These are phyloP conservation scores for Austrolebias charrua DNA, from an alignment of 2,797 vertebrate genomes.

Conservation along the genomic window DNA sequence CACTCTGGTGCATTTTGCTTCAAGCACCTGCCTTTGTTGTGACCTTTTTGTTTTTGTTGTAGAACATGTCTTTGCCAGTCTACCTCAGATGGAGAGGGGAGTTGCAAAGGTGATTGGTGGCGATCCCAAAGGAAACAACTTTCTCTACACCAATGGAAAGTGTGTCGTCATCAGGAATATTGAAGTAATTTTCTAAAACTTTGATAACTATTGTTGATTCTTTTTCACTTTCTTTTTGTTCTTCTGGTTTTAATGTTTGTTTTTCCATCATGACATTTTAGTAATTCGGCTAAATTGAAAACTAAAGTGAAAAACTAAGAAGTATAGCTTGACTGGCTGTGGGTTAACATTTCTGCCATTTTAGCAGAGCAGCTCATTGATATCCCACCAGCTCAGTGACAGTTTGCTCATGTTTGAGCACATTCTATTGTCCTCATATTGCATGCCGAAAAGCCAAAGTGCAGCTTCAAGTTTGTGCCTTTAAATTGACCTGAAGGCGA, in stretches of 20 bases:
- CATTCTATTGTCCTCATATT: neutral
- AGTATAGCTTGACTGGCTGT: neutral
- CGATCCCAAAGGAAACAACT: conserved; percentile 94
- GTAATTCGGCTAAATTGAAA: neutral
- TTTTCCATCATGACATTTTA: neutral
- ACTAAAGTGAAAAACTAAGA: neutral
- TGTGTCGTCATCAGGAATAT: conserved; percentile 95
- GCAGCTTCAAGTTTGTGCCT: neutral
- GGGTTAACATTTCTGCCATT: neutral
- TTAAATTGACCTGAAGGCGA: neutral
- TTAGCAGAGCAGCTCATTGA: neutral
- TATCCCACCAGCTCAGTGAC: neutral
- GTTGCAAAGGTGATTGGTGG: conserved; percentile 92
- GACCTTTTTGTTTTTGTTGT: conserved; percentile 33
- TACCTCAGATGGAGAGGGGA: conserved; percentile 94
- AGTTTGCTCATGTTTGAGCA: neutral
- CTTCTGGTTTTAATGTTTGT: neutral
- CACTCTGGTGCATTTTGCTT: too few species aligned
- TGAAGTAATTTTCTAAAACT: conserved; percentile 78
- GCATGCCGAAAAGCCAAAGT: neutral
- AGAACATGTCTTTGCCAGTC: conserved; percentile 94
- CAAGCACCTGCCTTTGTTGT: neutral
- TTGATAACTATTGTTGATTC: neutral
- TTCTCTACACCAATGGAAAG: conserved; percentile 96
- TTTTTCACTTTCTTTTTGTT: neutral